Conservation (phyloP, 2,888 invertebrate species). For the Neoitamus cyanurus region DNA sequence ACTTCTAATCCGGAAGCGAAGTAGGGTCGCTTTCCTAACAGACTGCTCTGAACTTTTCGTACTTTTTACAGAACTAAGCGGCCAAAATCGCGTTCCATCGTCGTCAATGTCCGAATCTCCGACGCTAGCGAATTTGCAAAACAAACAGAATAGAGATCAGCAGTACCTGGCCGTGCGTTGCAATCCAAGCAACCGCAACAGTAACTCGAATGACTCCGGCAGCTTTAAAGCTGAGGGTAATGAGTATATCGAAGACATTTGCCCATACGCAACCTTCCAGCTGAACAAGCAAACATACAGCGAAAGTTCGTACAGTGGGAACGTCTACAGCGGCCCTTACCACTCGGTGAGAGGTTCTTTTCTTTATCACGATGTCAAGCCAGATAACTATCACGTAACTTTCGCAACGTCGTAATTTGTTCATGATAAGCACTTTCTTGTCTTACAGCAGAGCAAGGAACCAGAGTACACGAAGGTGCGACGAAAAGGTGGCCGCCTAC, state of each 20-base stretch:
- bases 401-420: background rate
- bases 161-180: conserved; percentile 80
- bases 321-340: conserved; percentile 87
- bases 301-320: conserved; percentile 90
- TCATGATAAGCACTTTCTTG: conserved; percentile 16
- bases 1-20: conserved; percentile 76
- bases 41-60: background rate
- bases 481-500: conserved; percentile 81
- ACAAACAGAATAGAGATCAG: conserved; percentile 82
- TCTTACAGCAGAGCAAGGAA: conserved; percentile 74
- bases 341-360: conserved; percentile 87
- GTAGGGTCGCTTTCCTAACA: conserved; percentile 67
- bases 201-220: conserved; percentile 68
- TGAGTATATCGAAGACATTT: conserved; percentile 93
- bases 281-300: conserved; percentile 87
- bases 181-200: conserved; percentile 68
- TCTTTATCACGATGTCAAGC: conserved; percentile 89
- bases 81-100: conserved; percentile 65
- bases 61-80: conserved; percentile 64
- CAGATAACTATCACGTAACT: conserved; percentile 67
- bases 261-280: conserved; percentile 93
- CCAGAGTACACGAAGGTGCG: conserved; percentile 86
- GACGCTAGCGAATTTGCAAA: conserved; percentile 81
- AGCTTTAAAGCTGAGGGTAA: conserved; percentile 70
- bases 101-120: conserved; percentile 78